Percentiles rank a stretch among this genome's conserved stretches.
These are phyloP conservation scores for Cyrtorhinus lividipennis DNA, from an alignment of 1,140 invertebrate genomes.

Conservation along the genomic window DNA sequence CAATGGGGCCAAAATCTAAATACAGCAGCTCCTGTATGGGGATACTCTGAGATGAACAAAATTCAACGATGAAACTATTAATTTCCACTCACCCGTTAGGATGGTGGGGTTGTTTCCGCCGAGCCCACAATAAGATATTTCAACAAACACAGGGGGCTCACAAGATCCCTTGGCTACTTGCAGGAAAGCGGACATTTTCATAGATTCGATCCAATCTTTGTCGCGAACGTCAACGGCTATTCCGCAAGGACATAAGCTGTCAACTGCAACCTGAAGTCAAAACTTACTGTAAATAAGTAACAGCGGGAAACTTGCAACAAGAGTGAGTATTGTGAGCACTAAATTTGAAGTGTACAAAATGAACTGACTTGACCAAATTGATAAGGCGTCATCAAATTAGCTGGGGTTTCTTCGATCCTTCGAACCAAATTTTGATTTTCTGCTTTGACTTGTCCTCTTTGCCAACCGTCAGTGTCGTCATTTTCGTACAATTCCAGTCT, in stretches of 20 bases:
- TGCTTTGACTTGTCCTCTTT: conserved; percentile 52
- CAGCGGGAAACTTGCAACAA: too few relatives aligned
- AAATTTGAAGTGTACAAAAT: too few relatives aligned
- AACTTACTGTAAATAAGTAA: too few relatives aligned
- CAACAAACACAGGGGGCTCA: conserved; percentile 39
- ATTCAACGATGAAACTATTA: too few relatives aligned
- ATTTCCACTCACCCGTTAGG: conserved; percentile 29
- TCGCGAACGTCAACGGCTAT: conserved; percentile 31
- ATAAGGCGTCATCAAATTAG: conserved; percentile 72
- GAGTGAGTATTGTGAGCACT: too few relatives aligned
- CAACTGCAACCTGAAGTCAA: conserved; percentile 31
- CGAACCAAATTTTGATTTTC: conserved; percentile 72
- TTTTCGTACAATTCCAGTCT: conserved; percentile 35
- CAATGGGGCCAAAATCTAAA: too few relatives aligned
- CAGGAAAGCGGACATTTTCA: conserved; percentile 41
- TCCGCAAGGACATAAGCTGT: conserved; percentile 24
- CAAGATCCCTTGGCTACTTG: conserved; percentile 38
- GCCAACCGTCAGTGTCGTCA: conserved; percentile 43
- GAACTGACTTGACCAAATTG: conserved; percentile 46
- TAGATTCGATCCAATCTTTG: conserved; percentile 35
- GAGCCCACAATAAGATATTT: conserved; percentile 31
- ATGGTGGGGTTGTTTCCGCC: conserved; percentile 28
- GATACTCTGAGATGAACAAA: too few relatives aligned
- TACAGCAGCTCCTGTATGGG: too few relatives aligned
- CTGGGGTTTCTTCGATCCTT: conserved; percentile 60